Conservation (phyloP, 2,113 vertebrate species). For the Vireo altiloquus region DNA sequence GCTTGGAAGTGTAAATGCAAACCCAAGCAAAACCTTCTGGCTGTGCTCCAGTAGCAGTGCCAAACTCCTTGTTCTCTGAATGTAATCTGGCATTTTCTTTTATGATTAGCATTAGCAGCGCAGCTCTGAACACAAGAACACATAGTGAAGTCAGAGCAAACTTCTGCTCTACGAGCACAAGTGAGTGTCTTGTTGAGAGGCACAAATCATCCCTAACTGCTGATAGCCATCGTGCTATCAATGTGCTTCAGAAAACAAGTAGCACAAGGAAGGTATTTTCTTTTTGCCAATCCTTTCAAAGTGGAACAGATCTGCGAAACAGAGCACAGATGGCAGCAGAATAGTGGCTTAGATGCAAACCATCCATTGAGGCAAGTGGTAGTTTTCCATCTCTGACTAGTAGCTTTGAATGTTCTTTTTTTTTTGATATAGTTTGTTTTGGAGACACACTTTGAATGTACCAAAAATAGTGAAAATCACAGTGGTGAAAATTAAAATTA, state of each 20-base stretch:
- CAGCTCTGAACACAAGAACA: rapidly evolving
- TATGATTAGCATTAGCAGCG: not conserved
- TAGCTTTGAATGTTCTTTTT: not conserved
- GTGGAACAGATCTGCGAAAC: not conserved
- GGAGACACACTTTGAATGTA: not conserved
- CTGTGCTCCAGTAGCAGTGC: not conserved
- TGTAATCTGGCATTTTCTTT: not conserved
- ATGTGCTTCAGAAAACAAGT: not conserved
- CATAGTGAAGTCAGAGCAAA: not conserved
- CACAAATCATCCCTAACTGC: not conserved
- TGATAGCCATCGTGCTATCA: not conserved
- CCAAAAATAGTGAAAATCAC: not conserved
- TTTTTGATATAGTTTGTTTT: not conserved
- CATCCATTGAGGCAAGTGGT: not conserved
- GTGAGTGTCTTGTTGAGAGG: not conserved
- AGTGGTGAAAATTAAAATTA: not conserved
- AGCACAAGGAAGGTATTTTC: constrained; percentile 47
- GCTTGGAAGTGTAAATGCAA: constrained; percentile 14
- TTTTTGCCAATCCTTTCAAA: not conserved
- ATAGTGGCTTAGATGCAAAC: not conserved
- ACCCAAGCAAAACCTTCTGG: not conserved
- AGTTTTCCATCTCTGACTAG: not conserved
- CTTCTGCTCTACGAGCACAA: not conserved
- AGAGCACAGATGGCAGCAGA: constrained; percentile 24
- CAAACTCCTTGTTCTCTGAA: not conserved